Evolutionary conservation across 2,888 invertebrate genomes (phyloP).

Genomic region (Toxonevra muliebris): DNA sequence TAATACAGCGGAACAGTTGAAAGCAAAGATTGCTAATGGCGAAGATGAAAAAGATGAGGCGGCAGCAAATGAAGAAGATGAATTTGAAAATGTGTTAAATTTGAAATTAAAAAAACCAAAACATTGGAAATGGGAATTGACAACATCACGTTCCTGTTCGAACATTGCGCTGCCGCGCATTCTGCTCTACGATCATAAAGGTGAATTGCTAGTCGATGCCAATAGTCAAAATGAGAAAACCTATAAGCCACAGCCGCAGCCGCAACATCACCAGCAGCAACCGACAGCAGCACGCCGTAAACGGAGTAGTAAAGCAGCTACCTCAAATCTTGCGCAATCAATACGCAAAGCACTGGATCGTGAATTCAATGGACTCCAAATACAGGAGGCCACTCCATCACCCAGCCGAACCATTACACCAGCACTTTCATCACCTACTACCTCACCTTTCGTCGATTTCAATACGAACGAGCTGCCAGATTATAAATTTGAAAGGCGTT

Average conservation of each 20-base stretch:
- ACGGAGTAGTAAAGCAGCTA: conserved; percentile 43
- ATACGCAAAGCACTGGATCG: conserved; percentile 46
- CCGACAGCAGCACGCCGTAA: conserved; percentile 20
- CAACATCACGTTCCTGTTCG: conserved; percentile 69
- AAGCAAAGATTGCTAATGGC: conserved; percentile 12
- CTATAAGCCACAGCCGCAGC: conserved; percentile 40
- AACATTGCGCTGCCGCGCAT: conserved; percentile 68
- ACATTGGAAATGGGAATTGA: conserved; percentile 70
- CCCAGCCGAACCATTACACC: conserved; percentile 27
- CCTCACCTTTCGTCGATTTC: conserved; percentile 44
- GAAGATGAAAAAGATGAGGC: conserved; percentile 21
- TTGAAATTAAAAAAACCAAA: conserved; percentile 68
- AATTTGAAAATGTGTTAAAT: conserved; percentile 64
- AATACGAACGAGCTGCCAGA: conserved; percentile 47
- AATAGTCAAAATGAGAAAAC: conserved; percentile 54
- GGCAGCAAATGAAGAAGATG: conserved; percentile 43
- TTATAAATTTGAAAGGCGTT: conserved; percentile 48
- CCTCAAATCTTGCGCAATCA: conserved; percentile 44
- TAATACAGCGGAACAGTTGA: neutral
- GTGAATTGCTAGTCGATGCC: conserved; percentile 65
- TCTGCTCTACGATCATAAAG: conserved; percentile 67
- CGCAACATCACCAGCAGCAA: conserved; percentile 11
- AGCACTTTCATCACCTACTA: conserved; percentile 1
- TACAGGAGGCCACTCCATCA: conserved; percentile 50
- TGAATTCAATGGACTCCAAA: conserved; percentile 50